A percentile compares a stretch with the other conserved stretches of the same genome.
These are phyloP conservation scores for Petrocephalus schoutedeni DNA, from an alignment of 2,797 vertebrate species.

Conservation along the genomic window DNA sequence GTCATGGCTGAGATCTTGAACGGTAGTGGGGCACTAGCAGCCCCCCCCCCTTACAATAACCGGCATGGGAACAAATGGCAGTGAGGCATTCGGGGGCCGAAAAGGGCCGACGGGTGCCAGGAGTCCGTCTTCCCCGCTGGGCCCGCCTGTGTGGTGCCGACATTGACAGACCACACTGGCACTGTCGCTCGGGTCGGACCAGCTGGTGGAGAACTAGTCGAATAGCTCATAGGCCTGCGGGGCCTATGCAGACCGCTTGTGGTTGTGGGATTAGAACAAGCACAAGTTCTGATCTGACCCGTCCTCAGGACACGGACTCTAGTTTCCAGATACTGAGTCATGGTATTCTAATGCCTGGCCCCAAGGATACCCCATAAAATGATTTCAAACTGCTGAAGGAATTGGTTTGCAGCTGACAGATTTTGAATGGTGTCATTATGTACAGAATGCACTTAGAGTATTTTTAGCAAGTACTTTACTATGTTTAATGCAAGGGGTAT, in stretches of 20 bases:
- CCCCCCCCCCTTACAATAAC: neutral
- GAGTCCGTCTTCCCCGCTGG: neutral
- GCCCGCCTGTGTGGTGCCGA: neutral
- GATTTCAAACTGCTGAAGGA: neutral
- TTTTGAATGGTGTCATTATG: neutral
- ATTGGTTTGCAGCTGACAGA: neutral
- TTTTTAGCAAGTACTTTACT: neutral
- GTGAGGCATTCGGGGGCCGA: neutral
- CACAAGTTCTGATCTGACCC: neutral
- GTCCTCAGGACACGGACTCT: neutral
- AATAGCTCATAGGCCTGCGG: neutral
- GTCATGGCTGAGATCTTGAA: neutral
- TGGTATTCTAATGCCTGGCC: neutral
- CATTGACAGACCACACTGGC: slow-evolving; percentile 7
- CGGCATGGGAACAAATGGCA: neutral
- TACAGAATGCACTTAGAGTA: neutral
- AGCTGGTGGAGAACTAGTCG: slow-evolving; percentile 2
- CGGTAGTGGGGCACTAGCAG: neutral
- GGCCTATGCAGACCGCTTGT: neutral
- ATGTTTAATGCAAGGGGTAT: neutral
- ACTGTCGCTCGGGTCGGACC: neutral
- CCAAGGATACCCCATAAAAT: neutral
- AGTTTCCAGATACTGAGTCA: neutral
- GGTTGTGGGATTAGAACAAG: neutral
- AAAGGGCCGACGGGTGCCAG: neutral